phyloP scores from a whole-genome alignment of 2,888 invertebrate genomes.

The Zygogramma bicolorata region DNA sequence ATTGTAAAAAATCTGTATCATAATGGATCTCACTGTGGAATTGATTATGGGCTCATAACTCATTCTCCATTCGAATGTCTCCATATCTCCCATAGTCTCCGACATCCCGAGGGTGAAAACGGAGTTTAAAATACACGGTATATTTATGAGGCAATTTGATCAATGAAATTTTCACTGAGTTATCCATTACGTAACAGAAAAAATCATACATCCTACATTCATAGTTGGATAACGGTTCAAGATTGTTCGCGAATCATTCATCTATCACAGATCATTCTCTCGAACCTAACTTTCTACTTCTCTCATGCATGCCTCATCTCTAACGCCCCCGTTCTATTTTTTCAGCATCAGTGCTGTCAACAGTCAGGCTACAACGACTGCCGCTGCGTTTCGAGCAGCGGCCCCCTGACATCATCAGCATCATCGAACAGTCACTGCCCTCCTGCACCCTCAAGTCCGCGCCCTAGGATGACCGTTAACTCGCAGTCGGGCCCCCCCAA shows the following conservation, averaged over 20 bases:
- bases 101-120: too few species aligned
- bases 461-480: slow-evolving; percentile 69
- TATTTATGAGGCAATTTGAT: too few species aligned
- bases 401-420: slow-evolving; percentile 34
- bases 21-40: too few species aligned
- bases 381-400: slow-evolving; percentile 23
- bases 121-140: too few species aligned
- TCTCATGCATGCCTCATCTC: slow-evolving; percentile 22
- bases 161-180: too few species aligned
- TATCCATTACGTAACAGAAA: too few species aligned
- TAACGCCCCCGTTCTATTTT: slow-evolving; percentile 20
- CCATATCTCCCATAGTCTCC: too few species aligned
- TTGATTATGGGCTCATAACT: too few species aligned
- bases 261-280: background rate
- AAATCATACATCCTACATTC: too few species aligned
- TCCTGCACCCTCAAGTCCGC: slow-evolving; percentile 58
- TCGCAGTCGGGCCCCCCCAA: slow-evolving; percentile 67
- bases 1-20: too few species aligned
- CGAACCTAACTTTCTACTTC: background rate
- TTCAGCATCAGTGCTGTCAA: slow-evolving; percentile 36
- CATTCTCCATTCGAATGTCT: too few species aligned
- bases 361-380: slow-evolving; percentile 33
- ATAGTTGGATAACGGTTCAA: background rate
- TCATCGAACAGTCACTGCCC: slow-evolving; percentile 56
- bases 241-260: too few species aligned